Percentiles rank a stretch among this genome's conserved stretches.
phyloP scores from a whole-genome alignment of 1,140 invertebrate genomes.

The Drosophila chauvacae region DNA sequence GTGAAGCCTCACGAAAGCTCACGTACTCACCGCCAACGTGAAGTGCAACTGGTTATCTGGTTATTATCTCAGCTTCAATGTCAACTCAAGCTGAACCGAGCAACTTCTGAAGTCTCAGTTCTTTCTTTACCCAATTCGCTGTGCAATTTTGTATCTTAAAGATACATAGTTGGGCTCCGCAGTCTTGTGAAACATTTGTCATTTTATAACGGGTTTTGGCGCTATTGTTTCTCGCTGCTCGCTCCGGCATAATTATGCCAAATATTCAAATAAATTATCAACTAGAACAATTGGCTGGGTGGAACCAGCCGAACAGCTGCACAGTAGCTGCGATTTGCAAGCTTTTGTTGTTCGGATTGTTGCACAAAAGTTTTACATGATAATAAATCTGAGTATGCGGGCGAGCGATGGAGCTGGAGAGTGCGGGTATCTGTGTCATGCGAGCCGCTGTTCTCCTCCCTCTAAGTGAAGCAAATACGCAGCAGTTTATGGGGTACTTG shows the following conservation, averaged over 20 bases:
- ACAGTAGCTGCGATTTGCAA: slow-evolving; percentile 58
- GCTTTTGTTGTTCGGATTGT: slow-evolving; percentile 69
- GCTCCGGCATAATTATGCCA: slow-evolving; percentile 60
- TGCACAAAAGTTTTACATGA: slow-evolving; percentile 79
- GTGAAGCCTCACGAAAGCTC: neutral
- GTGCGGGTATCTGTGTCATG: slow-evolving; percentile 52
- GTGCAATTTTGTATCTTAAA: slow-evolving; percentile 58
- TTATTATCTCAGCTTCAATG: slow-evolving; percentile 63
- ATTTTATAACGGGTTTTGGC: slow-evolving; percentile 35
- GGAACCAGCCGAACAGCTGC: slow-evolving; percentile 49
- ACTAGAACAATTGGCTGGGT: slow-evolving; percentile 66
- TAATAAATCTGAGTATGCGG: slow-evolving; percentile 61
- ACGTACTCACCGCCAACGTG: neutral
- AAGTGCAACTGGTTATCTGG: slow-evolving; percentile 43
- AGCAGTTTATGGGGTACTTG: slow-evolving; percentile 11
- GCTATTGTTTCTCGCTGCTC: slow-evolving; percentile 53
- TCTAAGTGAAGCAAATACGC: slow-evolving; percentile 5
- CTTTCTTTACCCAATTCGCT: slow-evolving; percentile 44
- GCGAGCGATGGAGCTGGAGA: slow-evolving; percentile 8
- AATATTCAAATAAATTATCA: slow-evolving; percentile 83
- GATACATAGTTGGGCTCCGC: slow-evolving; percentile 43
- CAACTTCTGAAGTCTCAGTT: slow-evolving; percentile 32
- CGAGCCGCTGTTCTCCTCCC: slow-evolving; percentile 3
- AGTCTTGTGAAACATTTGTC: slow-evolving; percentile 55
- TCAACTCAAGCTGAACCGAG: slow-evolving; percentile 32